Conservation (phyloP, 1,140 invertebrate genomes). For the Leguminivora glycinivorella region DNA sequence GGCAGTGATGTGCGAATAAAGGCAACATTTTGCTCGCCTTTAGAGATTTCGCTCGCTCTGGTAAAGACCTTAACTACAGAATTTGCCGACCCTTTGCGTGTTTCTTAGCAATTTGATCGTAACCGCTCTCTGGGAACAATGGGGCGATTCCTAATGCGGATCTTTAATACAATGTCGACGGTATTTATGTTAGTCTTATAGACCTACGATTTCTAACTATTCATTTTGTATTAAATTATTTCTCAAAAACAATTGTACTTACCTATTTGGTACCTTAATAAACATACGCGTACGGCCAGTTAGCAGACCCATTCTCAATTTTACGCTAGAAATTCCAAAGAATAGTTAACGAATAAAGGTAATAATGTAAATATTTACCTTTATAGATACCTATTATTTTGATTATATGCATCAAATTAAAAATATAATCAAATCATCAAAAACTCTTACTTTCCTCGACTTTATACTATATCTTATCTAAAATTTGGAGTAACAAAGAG, state of each 20-base stretch:
- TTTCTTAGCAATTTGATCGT: conserved; percentile 28
- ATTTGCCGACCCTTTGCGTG: conserved; percentile 28
- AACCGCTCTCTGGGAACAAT: conserved; percentile 26
- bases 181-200: conserved; percentile 1
- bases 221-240: no score
- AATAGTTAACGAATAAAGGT: no score
- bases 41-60: conserved; percentile 22
- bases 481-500: conserved; percentile 65
- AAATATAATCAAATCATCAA: conserved; percentile 66
- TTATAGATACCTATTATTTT: no score
- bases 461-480: conserved; percentile 66
- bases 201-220: not conserved
- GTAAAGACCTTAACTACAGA: conserved; percentile 27
- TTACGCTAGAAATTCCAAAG: no score
- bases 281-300: no score
- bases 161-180: not conserved
- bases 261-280: no score
- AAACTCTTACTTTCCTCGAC: conserved; percentile 50
- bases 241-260: no score
- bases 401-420: conserved; percentile 35
- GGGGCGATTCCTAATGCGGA: conserved; percentile 4
- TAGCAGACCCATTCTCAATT: no score
- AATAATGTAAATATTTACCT: no score
- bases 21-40: conserved; percentile 15
- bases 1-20: conserved; percentile 23